Base-by-base conservation (phyloP, 2,888 invertebrate species). In the Tachina fera region DNA sequence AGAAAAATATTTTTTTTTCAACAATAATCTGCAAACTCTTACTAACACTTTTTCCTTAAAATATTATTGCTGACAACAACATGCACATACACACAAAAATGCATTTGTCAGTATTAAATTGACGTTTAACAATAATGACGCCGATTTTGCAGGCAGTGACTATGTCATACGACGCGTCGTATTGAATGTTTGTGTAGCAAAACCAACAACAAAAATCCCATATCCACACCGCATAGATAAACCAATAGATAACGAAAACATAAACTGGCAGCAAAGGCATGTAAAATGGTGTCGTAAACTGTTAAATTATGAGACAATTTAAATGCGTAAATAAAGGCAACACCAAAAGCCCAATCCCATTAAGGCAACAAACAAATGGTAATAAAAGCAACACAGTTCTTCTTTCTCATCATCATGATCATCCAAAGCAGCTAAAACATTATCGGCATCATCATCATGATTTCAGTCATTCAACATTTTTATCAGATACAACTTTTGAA, bases 241-340 rank as follows among this genome's bases (percentile, higher is more conserved):
- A 79, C 71, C 71, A 71, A 72, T 76, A 83, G 86, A 83, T 83
- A 86, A 72, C 75, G 65, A 6, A 31, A 72, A 71, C 79, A 86
- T 79, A 72, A 86, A 79, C 79, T 86, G 79, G 78, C 78, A 56
- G 60, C 71, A 79, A 79, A 76, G 67, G 60, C 78, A 79, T 79
- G 83, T 79, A 78, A 77, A 74, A 85, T 81, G 81, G 77, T 85
- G 84, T 77, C 81, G 81, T 78, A 79, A 86, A 83, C 76, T 76
- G 86, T 79, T 86, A 83, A 86, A 86, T 83, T 83, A 83, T 83
- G 83, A 75, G 83, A 86, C 86, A 83, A 79, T 86, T 83, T 71
- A 79, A 86, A 83, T 86, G 86, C 86, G 79, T 83, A 81, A 85
- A 85, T 81, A 81, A 77, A 68, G 43, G 68, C 78, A 84, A 63